Conservation (phyloP, 2,888 invertebrate genomes). For the Tetranychus truncatus region DNA sequence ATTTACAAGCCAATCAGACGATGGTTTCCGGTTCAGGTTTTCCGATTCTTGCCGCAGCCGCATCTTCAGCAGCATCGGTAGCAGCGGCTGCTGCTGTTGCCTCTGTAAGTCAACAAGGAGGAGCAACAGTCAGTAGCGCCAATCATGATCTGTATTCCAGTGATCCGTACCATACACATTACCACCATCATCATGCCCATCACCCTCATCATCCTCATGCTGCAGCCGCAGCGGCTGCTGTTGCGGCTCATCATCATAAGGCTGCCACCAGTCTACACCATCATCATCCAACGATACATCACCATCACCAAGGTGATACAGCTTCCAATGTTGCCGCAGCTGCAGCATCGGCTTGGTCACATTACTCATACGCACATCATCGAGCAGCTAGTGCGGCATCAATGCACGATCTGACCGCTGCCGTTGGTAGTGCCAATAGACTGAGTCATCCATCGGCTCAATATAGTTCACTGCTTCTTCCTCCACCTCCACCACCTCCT, state of each 20-base stretch:
- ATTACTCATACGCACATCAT: slow-evolving; percentile 4
- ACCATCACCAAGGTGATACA: not conserved
- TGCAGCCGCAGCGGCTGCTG: not conserved
- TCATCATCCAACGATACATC: not conserved
- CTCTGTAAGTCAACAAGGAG: too few species aligned
- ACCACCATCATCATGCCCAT: not conserved
- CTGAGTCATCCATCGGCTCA: not conserved
- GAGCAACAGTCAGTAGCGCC: too few species aligned
- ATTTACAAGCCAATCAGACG: too few species aligned
- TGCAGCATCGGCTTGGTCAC: not conserved
- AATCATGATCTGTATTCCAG: too few species aligned
- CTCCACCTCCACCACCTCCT: not conserved
- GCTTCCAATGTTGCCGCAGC: not conserved
- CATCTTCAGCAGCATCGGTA: too few species aligned
- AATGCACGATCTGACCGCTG: slow-evolving; percentile 2
- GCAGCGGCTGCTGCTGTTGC: too few species aligned
- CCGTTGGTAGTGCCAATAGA: not conserved
- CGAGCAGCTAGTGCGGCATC: not conserved
- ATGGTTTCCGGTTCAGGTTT: too few species aligned
- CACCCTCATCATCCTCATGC: not conserved
- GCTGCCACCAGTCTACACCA: not conserved
- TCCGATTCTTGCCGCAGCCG: too few species aligned
- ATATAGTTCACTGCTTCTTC: slow-evolving; percentile 10
- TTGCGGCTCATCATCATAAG: not conserved
- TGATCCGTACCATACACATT: too few species aligned